These are phyloP conservation scores for Diabrotica undecimpunctata DNA, from an alignment of 1,140 invertebrate species.

Conservation along the genomic window DNA sequence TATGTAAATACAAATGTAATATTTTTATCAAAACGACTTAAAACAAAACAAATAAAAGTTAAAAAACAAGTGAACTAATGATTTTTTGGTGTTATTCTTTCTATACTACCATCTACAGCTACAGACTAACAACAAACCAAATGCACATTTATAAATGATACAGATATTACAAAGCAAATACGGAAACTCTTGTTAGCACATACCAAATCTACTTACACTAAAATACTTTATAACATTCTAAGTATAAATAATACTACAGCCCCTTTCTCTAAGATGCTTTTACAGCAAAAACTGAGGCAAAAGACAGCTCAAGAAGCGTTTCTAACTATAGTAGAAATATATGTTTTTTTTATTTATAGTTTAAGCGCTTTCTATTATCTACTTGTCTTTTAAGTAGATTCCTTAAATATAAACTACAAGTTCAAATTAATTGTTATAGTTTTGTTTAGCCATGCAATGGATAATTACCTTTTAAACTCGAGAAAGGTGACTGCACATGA, in stretches of 20 bases:
- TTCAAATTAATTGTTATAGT: neutral
- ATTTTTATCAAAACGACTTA: too few species aligned
- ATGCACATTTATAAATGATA: too few species aligned
- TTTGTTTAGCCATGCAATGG: neutral
- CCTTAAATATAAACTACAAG: constrained; percentile 16
- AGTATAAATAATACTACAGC: neutral
- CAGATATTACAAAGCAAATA: neutral
- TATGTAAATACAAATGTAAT: too few species aligned
- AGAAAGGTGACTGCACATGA: constrained; percentile 14
- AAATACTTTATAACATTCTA: neutral
- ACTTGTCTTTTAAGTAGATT: constrained; percentile 28
- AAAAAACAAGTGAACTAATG: too few species aligned
- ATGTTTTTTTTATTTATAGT: neutral
- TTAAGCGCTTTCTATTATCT: constrained; percentile 11
- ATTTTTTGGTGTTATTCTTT: too few species aligned
- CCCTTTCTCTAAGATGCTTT: neutral
- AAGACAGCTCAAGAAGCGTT: neutral
- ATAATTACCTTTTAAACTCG: constrained; percentile 39
- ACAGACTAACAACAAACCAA: too few species aligned
- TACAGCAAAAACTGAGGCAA: neutral
- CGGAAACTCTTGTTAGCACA: neutral
- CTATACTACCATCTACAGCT: too few species aligned
- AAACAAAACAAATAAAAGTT: too few species aligned
- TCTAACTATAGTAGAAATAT: neutral
- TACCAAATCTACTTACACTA: neutral